These are phyloP conservation scores for Acanthurus leucopareius DNA, from an alignment of 2,797 vertebrate species.

Conservation along the genomic window DNA sequence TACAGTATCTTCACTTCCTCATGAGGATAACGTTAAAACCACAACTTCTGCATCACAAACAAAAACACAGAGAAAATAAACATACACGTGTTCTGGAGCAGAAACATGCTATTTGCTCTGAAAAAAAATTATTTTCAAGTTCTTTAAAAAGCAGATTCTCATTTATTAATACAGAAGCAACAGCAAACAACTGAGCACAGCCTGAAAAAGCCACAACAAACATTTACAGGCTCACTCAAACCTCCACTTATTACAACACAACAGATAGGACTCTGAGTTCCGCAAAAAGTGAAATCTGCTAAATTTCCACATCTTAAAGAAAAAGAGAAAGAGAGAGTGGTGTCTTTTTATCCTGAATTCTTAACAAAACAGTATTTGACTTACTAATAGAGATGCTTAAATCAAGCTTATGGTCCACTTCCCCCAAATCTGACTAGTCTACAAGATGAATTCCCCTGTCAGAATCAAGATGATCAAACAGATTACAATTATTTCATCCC, in stretches of 20 bases:
- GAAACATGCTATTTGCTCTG: not conserved
- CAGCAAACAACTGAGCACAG: constrained; percentile 20
- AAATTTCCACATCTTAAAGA: constrained; percentile 32
- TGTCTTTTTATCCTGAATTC: constrained; percentile 41
- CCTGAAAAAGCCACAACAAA: constrained; percentile 17
- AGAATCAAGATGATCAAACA: constrained; percentile 90
- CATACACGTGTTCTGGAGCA: constrained; percentile 23
- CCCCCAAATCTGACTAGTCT: constrained; percentile 84
- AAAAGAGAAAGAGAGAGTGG: not conserved
- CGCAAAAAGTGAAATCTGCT: constrained; percentile 34
- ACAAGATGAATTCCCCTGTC: constrained; percentile 91
- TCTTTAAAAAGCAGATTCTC: constrained; percentile 4
- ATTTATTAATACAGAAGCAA: constrained; percentile 33
- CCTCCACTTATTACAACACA: constrained; percentile 36
- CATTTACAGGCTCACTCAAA: constrained; percentile 11
- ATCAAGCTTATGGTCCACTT: constrained; percentile 89
- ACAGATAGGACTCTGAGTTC: constrained; percentile 36
- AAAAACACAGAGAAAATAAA: constrained; percentile 53
- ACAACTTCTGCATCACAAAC: constrained; percentile 82
- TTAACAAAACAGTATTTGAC: constrained; percentile 77
- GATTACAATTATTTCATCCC: constrained; percentile 90
- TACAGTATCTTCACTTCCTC: constrained; percentile 83
- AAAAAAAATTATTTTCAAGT: not conserved
- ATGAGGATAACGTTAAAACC: constrained; percentile 80
- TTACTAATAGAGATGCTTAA: constrained; percentile 88